phyloP scores from a whole-genome alignment of 2,888 invertebrate species.

The Spialia ferax region DNA sequence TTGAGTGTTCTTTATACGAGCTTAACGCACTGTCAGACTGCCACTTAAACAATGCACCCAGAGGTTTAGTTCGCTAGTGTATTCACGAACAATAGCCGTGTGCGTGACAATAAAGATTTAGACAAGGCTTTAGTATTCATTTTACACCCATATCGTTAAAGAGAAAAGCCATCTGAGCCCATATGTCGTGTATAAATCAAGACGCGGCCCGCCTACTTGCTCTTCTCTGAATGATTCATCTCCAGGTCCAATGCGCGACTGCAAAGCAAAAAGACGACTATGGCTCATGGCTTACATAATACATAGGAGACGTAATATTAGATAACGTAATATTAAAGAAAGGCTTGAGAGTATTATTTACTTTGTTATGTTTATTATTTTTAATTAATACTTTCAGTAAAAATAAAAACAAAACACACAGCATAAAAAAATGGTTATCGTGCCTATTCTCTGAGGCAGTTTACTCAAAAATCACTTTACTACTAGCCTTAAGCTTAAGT shows the following conservation, averaged over 20 bases:
- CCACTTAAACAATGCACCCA: too few species aligned
- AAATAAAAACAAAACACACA: not conserved
- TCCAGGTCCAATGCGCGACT: not conserved
- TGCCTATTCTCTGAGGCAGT: too few species aligned
- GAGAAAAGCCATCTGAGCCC: constrained; percentile 13
- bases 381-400: too few species aligned
- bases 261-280: constrained; percentile 6
- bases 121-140: constrained; percentile 18
- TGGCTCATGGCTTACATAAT: not conserved
- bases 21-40: too few species aligned
- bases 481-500: too few species aligned
- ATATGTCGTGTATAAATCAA: constrained; percentile 25
- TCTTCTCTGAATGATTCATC: constrained; percentile 31
- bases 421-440: too few species aligned
- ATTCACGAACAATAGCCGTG: not conserved
- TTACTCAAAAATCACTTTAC: too few species aligned
- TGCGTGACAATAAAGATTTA: constrained; percentile 1
- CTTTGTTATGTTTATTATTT: not conserved
- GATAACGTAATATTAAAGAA: constrained; percentile 23
- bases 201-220: constrained; percentile 4
- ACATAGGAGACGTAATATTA: constrained; percentile 17
- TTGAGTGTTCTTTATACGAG: too few species aligned
- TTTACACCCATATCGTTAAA: constrained; percentile 2
- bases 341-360: not conserved
- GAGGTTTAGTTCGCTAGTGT: not conserved